phyloP scores from a whole-genome alignment of 2,888 invertebrate genomes.

The Arenicola marina region DNA sequence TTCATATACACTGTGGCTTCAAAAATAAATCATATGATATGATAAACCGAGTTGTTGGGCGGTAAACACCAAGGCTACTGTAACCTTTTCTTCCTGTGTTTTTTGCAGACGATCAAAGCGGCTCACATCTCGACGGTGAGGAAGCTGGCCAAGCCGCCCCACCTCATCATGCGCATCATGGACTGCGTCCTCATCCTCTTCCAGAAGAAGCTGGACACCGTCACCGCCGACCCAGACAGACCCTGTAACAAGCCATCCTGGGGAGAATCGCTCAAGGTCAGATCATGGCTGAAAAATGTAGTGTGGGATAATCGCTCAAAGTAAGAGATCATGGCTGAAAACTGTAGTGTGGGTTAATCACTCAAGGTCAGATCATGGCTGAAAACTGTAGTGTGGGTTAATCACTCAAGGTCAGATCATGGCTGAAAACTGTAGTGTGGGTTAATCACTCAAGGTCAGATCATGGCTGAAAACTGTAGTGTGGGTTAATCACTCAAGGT shows the following conservation, averaged over 20 bases:
- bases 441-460: no score
- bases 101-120: conserved; percentile 62
- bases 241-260: conserved; percentile 89
- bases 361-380: no score
- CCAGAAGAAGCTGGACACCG: conserved; percentile 51
- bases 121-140: conserved; percentile 58
- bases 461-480: no score
- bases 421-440: no score
- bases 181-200: conserved; percentile 58
- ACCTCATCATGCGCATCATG: conserved; percentile 61
- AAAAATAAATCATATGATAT: background rate
- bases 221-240: conserved; percentile 74
- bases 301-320: no score
- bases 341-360: no score
- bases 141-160: conserved; percentile 60
- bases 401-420: no score
- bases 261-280: conserved; percentile 85
- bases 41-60: background rate
- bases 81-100: background rate
- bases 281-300: background rate
- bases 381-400: no score
- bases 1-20: no score
- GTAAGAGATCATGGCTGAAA: no score
- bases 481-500: no score
- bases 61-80: no score